Conservation (phyloP, 35 echinoderm and acorn worm genomes). For the Heliocidaris erythrogramma region DNA sequence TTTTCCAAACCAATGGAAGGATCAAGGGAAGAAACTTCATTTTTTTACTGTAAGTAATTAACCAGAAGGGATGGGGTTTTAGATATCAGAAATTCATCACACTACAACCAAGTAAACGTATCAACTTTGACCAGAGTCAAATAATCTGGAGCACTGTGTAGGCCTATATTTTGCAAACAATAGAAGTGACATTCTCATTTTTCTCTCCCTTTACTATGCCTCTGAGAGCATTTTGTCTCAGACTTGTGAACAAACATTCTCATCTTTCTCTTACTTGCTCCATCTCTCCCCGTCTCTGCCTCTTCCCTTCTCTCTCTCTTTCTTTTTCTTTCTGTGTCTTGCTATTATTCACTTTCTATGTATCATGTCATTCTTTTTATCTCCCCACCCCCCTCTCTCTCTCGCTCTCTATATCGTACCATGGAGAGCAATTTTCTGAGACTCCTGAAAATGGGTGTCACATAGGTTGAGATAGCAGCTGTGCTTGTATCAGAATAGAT, state of each 20-base stretch:
- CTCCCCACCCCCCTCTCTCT: too few species aligned
- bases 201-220: not conserved
- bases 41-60: too few species aligned
- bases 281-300: too few species aligned
- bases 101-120: not conserved
- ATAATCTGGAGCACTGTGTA: not conserved
- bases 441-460: not conserved
- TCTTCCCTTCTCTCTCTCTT: too few species aligned
- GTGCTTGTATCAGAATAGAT: not conserved
- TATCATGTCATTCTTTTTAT: too few species aligned
- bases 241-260: conserved; percentile 5
- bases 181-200: not conserved
- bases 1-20: too few species aligned
- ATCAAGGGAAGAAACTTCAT: too few species aligned
- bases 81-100: not conserved
- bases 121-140: not conserved
- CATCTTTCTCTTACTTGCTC: not conserved
- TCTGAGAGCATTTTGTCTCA: not conserved
- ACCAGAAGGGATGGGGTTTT: too few species aligned
- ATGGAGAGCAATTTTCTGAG: not conserved
- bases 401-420: not conserved
- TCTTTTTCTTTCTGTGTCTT: too few species aligned
- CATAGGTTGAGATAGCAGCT: not conserved
- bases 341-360: too few species aligned
- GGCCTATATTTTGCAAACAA: not conserved